These are phyloP conservation scores for Drosophila cardini DNA, from an alignment of 1,140 invertebrate species.

Conservation along the genomic window DNA sequence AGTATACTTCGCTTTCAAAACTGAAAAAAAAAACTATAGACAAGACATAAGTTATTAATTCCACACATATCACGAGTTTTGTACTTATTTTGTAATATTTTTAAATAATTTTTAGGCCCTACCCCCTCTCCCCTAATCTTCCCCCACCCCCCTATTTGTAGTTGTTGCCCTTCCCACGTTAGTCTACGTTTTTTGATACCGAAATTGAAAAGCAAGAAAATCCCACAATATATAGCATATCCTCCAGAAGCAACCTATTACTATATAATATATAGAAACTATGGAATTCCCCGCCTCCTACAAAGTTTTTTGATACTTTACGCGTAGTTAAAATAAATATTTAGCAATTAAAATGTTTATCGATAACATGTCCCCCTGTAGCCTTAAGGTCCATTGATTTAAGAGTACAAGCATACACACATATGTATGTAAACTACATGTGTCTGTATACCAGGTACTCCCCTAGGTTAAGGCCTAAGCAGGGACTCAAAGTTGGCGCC, in stretches of 20 bases:
- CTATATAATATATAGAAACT: not conserved
- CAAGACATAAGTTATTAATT: conserved; percentile 30
- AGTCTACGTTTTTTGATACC: conserved; percentile 28
- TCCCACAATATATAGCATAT: conserved; percentile 49
- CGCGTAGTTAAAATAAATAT: conserved; percentile 16
- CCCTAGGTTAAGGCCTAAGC: conserved; percentile 30
- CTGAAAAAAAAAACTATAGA: not conserved
- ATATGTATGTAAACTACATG: conserved; percentile 4
- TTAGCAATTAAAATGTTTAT: conserved; percentile 3
- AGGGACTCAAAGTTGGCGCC: conserved; percentile 51
- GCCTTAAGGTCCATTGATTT: conserved; percentile 18
- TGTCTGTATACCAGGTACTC: not conserved
- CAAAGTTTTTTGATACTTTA: conserved; percentile 35
- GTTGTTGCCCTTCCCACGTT: not conserved
- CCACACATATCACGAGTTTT: conserved; percentile 46
- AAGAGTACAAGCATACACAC: not conserved
- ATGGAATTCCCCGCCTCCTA: conserved; percentile 1
- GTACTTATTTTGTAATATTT: conserved; percentile 32
- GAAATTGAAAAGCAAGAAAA: conserved; percentile 16
- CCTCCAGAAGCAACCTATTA: conserved; percentile 25
- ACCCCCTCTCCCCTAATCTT: not conserved
- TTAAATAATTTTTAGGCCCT: not conserved
- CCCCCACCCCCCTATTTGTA: not conserved
- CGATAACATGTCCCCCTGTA: conserved; percentile 6
- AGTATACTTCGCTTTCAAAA: conserved; percentile 16